Conservation (phyloP, 2,113 vertebrate species). For the Microtus richardsoni region DNA sequence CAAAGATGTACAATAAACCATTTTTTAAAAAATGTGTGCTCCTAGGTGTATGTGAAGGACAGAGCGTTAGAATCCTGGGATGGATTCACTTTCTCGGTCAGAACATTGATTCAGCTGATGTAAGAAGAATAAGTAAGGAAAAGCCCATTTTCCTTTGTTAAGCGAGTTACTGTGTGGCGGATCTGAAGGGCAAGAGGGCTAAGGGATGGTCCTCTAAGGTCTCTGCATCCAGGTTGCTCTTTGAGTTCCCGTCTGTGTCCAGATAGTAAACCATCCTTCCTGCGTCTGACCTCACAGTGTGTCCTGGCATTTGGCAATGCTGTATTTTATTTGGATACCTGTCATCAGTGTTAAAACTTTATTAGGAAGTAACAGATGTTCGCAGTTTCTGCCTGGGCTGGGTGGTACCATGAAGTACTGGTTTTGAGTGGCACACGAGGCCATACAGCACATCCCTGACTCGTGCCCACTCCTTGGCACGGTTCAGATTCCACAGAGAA, state of each 20-base stretch:
- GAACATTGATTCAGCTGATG: conserved; percentile 67
- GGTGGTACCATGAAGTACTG: conserved; percentile 40
- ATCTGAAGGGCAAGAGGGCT: conserved; percentile 65
- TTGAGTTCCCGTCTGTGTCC: conserved; percentile 56
- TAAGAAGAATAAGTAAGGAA: conserved; percentile 57
- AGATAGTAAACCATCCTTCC: conserved; percentile 57
- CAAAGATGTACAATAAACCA: conserved; percentile 87
- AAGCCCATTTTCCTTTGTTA: conserved; percentile 77
- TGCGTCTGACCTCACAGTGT: conserved; percentile 64
- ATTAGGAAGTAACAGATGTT: conserved; percentile 59
- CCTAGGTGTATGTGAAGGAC: conserved; percentile 84
- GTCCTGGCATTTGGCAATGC: conserved; percentile 72
- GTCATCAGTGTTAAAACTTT: conserved; percentile 73
- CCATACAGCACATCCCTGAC: conserved; percentile 39
- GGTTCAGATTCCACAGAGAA: neutral
- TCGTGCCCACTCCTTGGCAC: neutral
- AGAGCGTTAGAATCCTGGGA: conserved; percentile 86
- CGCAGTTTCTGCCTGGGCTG: conserved; percentile 61
- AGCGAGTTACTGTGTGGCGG: conserved; percentile 10
- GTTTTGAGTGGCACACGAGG: conserved; percentile 66
- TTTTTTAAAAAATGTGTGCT: conserved; percentile 86
- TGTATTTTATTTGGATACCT: conserved; percentile 78
- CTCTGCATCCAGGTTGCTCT: conserved; percentile 57
- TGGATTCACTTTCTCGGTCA: conserved; percentile 85
- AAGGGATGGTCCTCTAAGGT: conserved; percentile 49